Evolutionary conservation across 2,797 vertebrate genomes (phyloP), one percentile per base, ranked within the genome.

Genomic region (Rousettus madagascariensis): DNA sequence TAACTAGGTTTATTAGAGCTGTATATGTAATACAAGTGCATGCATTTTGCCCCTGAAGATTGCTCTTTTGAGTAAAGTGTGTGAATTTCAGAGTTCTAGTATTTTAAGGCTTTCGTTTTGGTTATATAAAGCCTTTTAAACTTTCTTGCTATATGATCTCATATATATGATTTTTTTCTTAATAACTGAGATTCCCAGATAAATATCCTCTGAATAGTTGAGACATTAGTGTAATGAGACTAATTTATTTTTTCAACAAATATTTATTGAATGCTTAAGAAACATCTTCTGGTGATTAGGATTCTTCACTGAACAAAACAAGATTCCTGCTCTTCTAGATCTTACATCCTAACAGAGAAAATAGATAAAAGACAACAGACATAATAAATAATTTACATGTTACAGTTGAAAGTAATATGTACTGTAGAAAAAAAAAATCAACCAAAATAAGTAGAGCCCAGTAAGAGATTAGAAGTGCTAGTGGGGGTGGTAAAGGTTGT

Each of bases 111-210:
- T 36, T 83, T 65, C 26, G 59, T 55, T 86, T 94, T 92, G 69
- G 22, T 80, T 84, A 86, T 24, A 66, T 19, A 84, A 71, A 88
- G 66, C 19, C 22, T 92, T 91, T 79, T 84, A 94, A 59, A 66
- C 33, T 89, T 89, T 71, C 15, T 43, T 94, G 59, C 12, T 61
- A 51, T 28, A 36, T 51, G 19, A 78, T 74, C 26, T 91, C 30
- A 83, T 4, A 26, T 49, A 20, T 84, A 1, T 90, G 82, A 26
- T 79, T 77, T 88, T 89, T 74, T 77, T 63, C 36, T 94, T 15
- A 95, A 59, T 89, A 89, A 79, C 59, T 71, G 30, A 91, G 16
- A 71, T 90, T 96, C 77, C 55, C n/a, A 51, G 41, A 77, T 96
- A 93, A 90, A 79, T 95, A 66, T 46, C 51, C 15, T 89, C 16